phyloP scores from a whole-genome alignment of 1,140 invertebrate genomes.

The Helicoverpa zea region DNA sequence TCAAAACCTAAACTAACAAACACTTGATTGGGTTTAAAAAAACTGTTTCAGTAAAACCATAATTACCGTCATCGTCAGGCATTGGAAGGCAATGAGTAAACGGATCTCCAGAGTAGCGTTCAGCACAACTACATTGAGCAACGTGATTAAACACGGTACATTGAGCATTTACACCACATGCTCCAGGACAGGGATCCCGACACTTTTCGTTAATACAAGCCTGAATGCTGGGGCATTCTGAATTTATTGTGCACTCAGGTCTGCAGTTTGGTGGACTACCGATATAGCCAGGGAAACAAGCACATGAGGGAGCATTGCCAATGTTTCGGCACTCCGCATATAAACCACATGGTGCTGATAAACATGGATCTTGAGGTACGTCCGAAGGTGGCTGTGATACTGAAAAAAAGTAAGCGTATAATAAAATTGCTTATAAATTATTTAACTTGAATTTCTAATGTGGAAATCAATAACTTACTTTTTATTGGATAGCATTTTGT shows the following conservation, averaged over 20 bases:
- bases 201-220: slow-evolving; percentile 92
- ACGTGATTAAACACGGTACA: slow-evolving; percentile 92
- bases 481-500: slow-evolving; percentile 89
- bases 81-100: slow-evolving; percentile 74
- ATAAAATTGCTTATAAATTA: not conserved
- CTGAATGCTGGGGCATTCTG: slow-evolving; percentile 90
- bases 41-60: slow-evolving; percentile 40
- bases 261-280: slow-evolving; percentile 91
- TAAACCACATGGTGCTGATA: slow-evolving; percentile 91
- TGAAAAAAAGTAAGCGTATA: slow-evolving; percentile 71
- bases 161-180: slow-evolving; percentile 89
- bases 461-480: slow-evolving; percentile 73
- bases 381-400: slow-evolving; percentile 81
- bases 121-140: slow-evolving; percentile 90
- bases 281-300: slow-evolving; percentile 89
- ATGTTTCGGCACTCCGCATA: slow-evolving; percentile 90
- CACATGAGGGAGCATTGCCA: slow-evolving; percentile 89
- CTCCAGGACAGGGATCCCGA: slow-evolving; percentile 90
- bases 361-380: slow-evolving; percentile 88
- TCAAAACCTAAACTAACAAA: no score
- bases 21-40: not conserved
- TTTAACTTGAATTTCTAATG: not conserved
- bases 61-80: slow-evolving; percentile 80
- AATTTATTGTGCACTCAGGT: slow-evolving; percentile 92
- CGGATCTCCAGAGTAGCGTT: slow-evolving; percentile 83